Base-by-base conservation (phyloP, 2,888 invertebrate genomes). In the Chesias legatella region DNA sequence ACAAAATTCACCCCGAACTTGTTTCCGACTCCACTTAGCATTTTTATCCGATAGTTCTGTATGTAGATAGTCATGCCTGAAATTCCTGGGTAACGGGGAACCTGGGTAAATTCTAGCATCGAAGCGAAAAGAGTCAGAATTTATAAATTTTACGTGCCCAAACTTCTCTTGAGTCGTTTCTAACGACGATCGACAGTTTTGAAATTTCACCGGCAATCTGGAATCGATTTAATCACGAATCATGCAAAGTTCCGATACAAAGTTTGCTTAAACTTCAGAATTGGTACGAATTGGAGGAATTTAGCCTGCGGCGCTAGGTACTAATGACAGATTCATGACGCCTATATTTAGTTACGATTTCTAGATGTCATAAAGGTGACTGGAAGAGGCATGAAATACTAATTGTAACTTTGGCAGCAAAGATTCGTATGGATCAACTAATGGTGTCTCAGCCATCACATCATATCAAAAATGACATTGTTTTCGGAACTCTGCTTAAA, bases 161-260 rank as follows among this genome's bases (percentile, higher is more conserved):
- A 79, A 80, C 72, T 80, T 74, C 52, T 56, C 30, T 44, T 6
- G 59, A 63, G 67, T 79, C 64, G 67, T 72, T 72, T 68, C 69
- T 74, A 78, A 79, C 83, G 78, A 80, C 73, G 73, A 78, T 82
- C 77, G 75, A 73, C 79, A 78, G 80, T 80, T 79, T 79, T 57
- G 66, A 66, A 74, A 76, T 79, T 78, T 74, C 74, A 78, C 73
- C 73, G 77, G 79, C 82, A 80, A 83, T 82, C 74, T 67, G 73
- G 78, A 80, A 85, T 85, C 84, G 82, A 84, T 86, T 85, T 80
- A 85, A 85, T 85, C 82, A 84, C 80, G 65, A 83, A 83, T 82
- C 81, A 85, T 80, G 74, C 79, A 75, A 84, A 85, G 73, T 85
- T 69, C 61, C 62, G 36, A 58, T 66, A 72, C 73, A 79, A 82